Evolutionary conservation across 1,140 invertebrate genomes (phyloP), one percentile per base, ranked within the genome.

Genomic region (Pseudobourletiella spinata): DNA sequence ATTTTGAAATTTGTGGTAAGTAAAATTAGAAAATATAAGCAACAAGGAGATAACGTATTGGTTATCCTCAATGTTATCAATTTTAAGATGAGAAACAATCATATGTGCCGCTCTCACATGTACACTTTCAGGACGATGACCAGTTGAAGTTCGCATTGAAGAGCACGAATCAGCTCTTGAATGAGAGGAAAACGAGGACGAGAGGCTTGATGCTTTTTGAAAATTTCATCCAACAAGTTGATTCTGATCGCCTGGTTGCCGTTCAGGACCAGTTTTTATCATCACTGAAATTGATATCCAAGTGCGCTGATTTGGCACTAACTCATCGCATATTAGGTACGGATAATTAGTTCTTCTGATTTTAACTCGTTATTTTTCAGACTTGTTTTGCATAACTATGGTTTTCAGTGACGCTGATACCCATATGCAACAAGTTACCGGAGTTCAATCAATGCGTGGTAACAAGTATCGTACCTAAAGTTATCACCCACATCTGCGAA

Each of bases 231-330:
- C 14, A 3, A 4, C 54, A 61, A 43, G 43, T 63, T 24, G 29
- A 48, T 8, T 35, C 58, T 2, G 16, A 30, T 15, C 32, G 58
- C 43, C 26, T 65, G 15, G 35, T 63, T 39, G 28, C 14, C 1
- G 48, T 63, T 60, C 64, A 68, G 30, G 63, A 65, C 18, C 16
- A 46, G 25, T 22, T 68, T 4, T n/a, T 35, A 11, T 68, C 66
- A 22, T 22, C 55, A 14, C n/a, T 64, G 22, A 52, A 68, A 35
- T 25, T 65, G 15, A 29, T 64, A 1, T 35, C 57, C 0, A 68
- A 68, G 28, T 39, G 56, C 30, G 24, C 65, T 2, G 62, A 64
- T 35, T 51, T 46, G 4, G 43, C 48, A 3, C 30, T 59, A 26
- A 20, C 46, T 28, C 57, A 59, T 25, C 3, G 22, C 22, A 22